Conservation (phyloP, 2,888 invertebrate genomes). For the Mesorhabditis spiculigera region DNA sequence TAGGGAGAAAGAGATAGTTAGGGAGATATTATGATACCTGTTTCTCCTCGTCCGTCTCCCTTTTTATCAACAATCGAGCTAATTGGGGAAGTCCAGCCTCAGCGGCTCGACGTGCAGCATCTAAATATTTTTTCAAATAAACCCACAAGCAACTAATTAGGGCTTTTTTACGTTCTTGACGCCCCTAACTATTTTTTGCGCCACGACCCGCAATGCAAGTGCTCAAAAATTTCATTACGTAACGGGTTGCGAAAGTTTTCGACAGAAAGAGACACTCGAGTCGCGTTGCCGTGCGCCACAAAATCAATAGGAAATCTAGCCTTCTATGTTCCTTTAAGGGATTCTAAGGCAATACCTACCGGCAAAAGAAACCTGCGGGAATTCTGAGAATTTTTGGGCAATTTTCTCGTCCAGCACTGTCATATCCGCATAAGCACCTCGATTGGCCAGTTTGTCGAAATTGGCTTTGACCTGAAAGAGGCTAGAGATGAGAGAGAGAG, state of each 20-base stretch:
- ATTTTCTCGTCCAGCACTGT: constrained; percentile 31
- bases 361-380: constrained; percentile 39
- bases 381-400: constrained; percentile 27
- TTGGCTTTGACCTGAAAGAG: not conserved
- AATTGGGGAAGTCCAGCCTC: constrained; percentile 33
- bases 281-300: not conserved
- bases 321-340: not conserved
- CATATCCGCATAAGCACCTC: constrained; percentile 13
- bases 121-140: constrained; percentile 11
- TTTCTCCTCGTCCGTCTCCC: constrained; percentile 38
- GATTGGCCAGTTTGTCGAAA: not conserved
- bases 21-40: constrained; percentile 17
- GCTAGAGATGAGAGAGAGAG: not conserved
- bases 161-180: not conserved
- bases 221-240: too few species aligned
- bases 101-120: constrained; percentile 33
- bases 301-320: not conserved
- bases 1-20: too few species aligned
- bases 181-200: too few species aligned
- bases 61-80: constrained; percentile 30
- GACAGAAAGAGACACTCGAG: too few species aligned
- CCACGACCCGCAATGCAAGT: too few species aligned
- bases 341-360: constrained; percentile 22
- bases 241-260: too few species aligned
- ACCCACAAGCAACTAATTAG: not conserved